Conservation (phyloP, 2,888 invertebrate genomes). For the Melanotus villosus region DNA sequence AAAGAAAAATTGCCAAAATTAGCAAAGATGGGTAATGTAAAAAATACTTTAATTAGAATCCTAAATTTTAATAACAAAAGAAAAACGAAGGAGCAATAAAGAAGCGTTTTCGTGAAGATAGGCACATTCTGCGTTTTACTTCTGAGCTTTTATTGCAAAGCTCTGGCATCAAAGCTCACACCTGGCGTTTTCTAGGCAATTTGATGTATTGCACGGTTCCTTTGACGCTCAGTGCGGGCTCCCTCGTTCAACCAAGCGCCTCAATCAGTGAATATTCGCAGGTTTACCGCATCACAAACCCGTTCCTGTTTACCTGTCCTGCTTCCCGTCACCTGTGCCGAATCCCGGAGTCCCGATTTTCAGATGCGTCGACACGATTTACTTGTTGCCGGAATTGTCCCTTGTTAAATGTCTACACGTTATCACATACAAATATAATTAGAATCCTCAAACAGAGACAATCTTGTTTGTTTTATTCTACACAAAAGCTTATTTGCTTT, state of each 20-base stretch:
- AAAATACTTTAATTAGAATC: too few relatives aligned
- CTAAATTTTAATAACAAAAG: too few relatives aligned
- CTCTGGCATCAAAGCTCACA: conserved; percentile 42
- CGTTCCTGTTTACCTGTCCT: conserved; percentile 53
- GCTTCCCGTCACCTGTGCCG: conserved; percentile 44
- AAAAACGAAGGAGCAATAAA: neutral
- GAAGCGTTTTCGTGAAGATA: neutral
- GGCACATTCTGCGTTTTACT: conserved; percentile 18
- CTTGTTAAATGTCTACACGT: conserved; percentile 24
- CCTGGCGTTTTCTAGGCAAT: conserved; percentile 53
- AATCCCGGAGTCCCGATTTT: conserved; percentile 33
- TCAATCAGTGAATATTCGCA: conserved; percentile 56
- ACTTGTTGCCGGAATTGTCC: conserved; percentile 31
- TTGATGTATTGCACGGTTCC: conserved; percentile 52
- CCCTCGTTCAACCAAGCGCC: conserved; percentile 49
- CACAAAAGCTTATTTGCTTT: too few relatives aligned
- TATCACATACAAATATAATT: conserved; percentile 22
- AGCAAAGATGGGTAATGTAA: too few relatives aligned
- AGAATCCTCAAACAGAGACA: neutral
- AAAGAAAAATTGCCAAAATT: too few relatives aligned
- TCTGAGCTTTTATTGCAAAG: conserved; percentile 32
- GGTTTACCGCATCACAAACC: conserved; percentile 57
- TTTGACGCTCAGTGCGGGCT: conserved; percentile 49
- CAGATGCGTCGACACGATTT: conserved; percentile 38
- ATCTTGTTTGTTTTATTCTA: too few relatives aligned